These are phyloP conservation scores for Pipistrellus pygmaeus DNA, from an alignment of 2,797 vertebrate genomes.

Conservation along the genomic window DNA sequence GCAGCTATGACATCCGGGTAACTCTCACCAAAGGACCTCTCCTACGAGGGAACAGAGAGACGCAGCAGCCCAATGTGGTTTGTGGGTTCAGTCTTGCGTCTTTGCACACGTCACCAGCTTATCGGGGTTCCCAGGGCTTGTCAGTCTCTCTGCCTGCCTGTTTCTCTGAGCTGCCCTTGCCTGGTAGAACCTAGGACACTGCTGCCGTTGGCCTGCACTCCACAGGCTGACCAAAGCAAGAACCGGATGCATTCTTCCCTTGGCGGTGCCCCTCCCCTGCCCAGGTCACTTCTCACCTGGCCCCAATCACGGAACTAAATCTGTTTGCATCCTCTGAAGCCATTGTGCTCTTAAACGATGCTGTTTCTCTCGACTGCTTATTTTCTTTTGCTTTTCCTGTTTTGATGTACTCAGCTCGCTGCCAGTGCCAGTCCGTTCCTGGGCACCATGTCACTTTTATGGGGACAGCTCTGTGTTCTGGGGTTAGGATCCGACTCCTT, in stretches of 20 bases:
- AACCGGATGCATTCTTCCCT: background rate
- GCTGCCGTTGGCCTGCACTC: background rate
- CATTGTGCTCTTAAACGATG: background rate
- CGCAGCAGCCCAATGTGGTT: background rate
- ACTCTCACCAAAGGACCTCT: background rate
- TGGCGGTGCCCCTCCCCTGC: background rate
- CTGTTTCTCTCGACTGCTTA: background rate
- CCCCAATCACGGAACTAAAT: background rate
- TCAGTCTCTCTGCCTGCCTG: background rate
- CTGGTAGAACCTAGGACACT: background rate
- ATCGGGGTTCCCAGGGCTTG: background rate
- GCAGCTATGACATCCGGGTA: background rate
- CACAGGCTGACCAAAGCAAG: background rate
- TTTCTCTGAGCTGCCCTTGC: background rate
- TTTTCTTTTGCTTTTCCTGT: background rate
- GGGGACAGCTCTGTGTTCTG: background rate
- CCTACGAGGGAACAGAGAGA: background rate
- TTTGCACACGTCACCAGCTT: background rate
- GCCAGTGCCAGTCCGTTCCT: background rate
- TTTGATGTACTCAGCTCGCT: background rate
- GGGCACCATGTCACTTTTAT: background rate
- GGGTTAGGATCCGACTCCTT: rapidly evolving
- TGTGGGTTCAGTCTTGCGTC: background rate
- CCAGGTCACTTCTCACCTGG: background rate
- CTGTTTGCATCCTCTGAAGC: background rate